These are phyloP conservation scores for Periparus ater DNA, from an alignment of 2,797 vertebrate genomes.

Conservation along the genomic window DNA sequence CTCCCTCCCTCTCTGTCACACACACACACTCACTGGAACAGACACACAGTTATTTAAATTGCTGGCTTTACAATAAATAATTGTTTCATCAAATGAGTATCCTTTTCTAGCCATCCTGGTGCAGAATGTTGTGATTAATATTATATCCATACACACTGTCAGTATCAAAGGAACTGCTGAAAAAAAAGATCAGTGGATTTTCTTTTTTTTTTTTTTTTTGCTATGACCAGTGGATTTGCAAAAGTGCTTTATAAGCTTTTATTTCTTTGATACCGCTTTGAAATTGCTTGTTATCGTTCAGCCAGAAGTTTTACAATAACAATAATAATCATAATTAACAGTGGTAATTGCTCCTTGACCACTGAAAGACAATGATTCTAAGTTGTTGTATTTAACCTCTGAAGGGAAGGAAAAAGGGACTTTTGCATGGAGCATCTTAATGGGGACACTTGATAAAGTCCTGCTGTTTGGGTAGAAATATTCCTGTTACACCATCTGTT, in stretches of 20 bases:
- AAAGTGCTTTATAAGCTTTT: constrained; percentile 4
- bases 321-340: background rate
- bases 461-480: background rate
- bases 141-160: background rate
- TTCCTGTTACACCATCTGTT: background rate
- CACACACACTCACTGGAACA: background rate
- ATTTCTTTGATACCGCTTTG: background rate
- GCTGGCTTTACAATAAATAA: background rate
- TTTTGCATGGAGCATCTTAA: background rate
- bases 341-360: background rate
- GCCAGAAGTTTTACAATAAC: background rate
- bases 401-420: background rate
- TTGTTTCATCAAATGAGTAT: constrained; percentile 21
- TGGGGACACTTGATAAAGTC: background rate
- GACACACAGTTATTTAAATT: background rate
- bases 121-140: background rate
- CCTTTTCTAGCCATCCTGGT: background rate
- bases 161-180: background rate
- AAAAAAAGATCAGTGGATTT: background rate
- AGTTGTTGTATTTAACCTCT: background rate
- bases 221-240: background rate
- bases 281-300: background rate
- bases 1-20: background rate
- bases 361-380: background rate
- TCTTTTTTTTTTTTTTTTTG: background rate